Percentiles rank a stretch among this genome's conserved stretches.
phyloP scores from a whole-genome alignment of 2,797 vertebrate species.

The Acrocephalus scirpaceus region DNA sequence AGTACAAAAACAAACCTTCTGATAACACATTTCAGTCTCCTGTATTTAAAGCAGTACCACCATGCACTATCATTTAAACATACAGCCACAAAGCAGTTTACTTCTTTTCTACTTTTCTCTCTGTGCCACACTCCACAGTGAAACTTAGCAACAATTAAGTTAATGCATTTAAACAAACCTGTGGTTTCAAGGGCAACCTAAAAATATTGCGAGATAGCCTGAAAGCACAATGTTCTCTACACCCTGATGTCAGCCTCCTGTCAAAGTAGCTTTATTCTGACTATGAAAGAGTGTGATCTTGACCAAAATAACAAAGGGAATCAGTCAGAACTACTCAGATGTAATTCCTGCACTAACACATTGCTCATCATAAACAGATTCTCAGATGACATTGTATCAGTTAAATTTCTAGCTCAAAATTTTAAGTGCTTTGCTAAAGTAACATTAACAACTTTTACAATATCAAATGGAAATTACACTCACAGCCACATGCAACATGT shows the following conservation, averaged over 20 bases:
- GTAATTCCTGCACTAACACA: neutral
- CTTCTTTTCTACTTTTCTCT: neutral
- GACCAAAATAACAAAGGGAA: neutral
- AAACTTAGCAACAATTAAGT: neutral
- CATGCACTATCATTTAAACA: conserved; percentile 12
- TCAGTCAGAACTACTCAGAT: neutral
- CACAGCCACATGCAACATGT: neutral
- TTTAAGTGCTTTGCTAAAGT: neutral
- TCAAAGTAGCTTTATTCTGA: conserved; percentile 4
- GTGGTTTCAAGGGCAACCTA: neutral
- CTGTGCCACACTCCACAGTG: neutral
- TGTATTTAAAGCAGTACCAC: neutral
- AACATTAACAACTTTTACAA: neutral
- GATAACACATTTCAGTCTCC: neutral
- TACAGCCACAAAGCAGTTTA: neutral
- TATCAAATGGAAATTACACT: neutral
- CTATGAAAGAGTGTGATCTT: neutral
- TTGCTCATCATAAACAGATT: neutral
- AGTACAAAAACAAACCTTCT: neutral
- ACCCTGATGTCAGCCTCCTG: neutral
- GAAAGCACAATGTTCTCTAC: neutral
- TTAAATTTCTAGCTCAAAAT: neutral
- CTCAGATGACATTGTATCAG: neutral
- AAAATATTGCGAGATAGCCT: neutral
- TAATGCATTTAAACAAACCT: neutral